phyloP scores from a whole-genome alignment of 2,113 vertebrate genomes.

The Zingel zingel region DNA sequence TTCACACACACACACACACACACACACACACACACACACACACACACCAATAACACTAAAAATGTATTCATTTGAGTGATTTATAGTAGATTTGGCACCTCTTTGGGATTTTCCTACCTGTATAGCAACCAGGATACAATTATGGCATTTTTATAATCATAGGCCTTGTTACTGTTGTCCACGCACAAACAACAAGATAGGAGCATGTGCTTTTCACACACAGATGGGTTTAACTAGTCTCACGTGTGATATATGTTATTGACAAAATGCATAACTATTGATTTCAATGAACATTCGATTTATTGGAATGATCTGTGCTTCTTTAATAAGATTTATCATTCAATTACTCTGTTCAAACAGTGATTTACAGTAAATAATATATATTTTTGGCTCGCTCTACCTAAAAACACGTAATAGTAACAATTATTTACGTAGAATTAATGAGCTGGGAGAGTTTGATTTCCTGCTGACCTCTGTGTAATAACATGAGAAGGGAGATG shows the following conservation, averaged over 20 bases:
- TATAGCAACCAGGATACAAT: constrained; percentile 7
- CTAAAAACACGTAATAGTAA: no score
- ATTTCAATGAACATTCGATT: no score
- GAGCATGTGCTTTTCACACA: constrained; percentile 7
- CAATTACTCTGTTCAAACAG: no score
- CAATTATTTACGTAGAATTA: no score
- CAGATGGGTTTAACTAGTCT: constrained; percentile 47
- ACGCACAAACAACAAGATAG: constrained; percentile 31
- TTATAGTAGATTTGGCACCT: constrained; percentile 6
- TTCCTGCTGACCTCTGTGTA: no score
- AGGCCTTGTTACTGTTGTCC: constrained; percentile 23
- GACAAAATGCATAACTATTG: no score
- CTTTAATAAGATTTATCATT: no score
- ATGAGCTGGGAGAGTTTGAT: no score
- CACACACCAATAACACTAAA: constrained; percentile 22
- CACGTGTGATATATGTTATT: not conserved
- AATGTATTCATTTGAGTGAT: constrained; percentile 9
- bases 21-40: not conserved
- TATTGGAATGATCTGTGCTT: no score
- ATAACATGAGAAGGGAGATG: no score
- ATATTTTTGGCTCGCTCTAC: no score
- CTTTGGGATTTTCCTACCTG: constrained; percentile 20
- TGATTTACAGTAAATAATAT: no score
- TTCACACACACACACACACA: not conserved
- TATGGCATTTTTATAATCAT: constrained; percentile 34